Evolutionary conservation across 1,140 invertebrate genomes (phyloP), one percentile per base, ranked within the genome.

Genomic region (Hormaphis cornu): DNA sequence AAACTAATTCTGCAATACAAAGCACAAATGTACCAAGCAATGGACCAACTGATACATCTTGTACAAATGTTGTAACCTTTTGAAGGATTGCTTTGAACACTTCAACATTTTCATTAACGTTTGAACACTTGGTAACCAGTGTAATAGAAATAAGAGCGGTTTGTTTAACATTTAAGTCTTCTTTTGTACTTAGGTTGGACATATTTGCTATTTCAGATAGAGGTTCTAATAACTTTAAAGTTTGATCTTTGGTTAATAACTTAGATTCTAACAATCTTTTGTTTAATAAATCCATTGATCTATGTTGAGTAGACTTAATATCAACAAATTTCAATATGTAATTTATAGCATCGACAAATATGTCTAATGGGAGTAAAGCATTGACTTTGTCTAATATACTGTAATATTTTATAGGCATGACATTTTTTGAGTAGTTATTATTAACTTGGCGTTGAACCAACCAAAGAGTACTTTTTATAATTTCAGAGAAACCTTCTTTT

Each of bases 221-320:
- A 0, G 84, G 80, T 1, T 82, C 77, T 1, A 89, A 79, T 7
- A 90, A 75, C 1, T 79, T 77, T 14, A 82, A 80, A 16, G 89
- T 74, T 54, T 84, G 74, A 3, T 74, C 30, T 12, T 77, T 66
- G 71, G 79, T 75, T 26, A 70, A 75, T 59, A 42, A 80, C 76
- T 18, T 81, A 76, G 16, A 79, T 48, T 86, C 82, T 50, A 87
- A 84, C 4, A 96, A 78, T 77, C 92, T 89, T 18, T 81, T 81
- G 73, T 91, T 93, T 0, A 96, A 77, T 24, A 97, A 76, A 74
- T 95, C 92, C 78, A 95, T 82, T 0, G 89, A 85, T 77, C 92
- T 90, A 56, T 86, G 83, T 73, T 87, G 83, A 1, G 96, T 86
- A 2, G 83, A 82, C 30, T 66, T 66, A 1, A 84, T 73, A 14